Conservation (phyloP, 2,888 invertebrate species). For the Mesochorus sp. region DNA sequence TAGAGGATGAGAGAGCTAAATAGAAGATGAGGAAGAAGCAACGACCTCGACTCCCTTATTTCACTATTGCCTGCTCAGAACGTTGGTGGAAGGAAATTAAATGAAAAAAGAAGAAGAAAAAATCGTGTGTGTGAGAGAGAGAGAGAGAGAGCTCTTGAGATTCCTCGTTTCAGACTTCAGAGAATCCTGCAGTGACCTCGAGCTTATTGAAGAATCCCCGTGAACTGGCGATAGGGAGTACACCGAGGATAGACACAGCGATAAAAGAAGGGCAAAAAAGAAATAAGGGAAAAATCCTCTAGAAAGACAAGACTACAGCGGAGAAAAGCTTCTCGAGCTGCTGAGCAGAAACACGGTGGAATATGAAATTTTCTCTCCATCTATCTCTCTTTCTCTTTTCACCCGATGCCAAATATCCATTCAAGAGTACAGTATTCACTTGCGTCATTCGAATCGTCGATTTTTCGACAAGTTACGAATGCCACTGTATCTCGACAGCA, state of each 20-base stretch:
- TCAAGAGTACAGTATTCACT: background rate
- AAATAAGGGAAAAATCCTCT: slow-evolving; percentile 24
- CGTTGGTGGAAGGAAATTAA: slow-evolving; percentile 12
- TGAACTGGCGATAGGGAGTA: background rate
- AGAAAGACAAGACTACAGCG: background rate
- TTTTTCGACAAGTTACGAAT: slow-evolving; percentile 25
- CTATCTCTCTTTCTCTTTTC: background rate
- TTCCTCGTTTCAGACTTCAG: slow-evolving; percentile 5
- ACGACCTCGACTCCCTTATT: slow-evolving; percentile 25
- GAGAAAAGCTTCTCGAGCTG: slow-evolving; percentile 17
- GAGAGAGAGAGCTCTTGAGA: background rate
- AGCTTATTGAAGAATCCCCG: slow-evolving; percentile 41
- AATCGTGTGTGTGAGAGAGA: too few relatives aligned
- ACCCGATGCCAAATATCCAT: slow-evolving; percentile 29
- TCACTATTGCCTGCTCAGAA: slow-evolving; percentile 2
- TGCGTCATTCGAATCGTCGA: slow-evolving; percentile 28
- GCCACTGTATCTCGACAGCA: background rate
- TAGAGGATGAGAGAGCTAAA: too few relatives aligned
- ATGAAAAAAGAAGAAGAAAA: slow-evolving; percentile 18
- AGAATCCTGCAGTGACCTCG: slow-evolving; percentile 45
- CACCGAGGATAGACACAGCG: background rate
- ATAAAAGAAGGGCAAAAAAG: background rate
- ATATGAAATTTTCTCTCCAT: slow-evolving; percentile 60
- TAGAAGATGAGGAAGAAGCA: slow-evolving; percentile 5
- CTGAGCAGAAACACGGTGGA: slow-evolving; percentile 49